phyloP scores from a whole-genome alignment of 2,113 vertebrate genomes.

The Periophthalmodon schlosseri region DNA sequence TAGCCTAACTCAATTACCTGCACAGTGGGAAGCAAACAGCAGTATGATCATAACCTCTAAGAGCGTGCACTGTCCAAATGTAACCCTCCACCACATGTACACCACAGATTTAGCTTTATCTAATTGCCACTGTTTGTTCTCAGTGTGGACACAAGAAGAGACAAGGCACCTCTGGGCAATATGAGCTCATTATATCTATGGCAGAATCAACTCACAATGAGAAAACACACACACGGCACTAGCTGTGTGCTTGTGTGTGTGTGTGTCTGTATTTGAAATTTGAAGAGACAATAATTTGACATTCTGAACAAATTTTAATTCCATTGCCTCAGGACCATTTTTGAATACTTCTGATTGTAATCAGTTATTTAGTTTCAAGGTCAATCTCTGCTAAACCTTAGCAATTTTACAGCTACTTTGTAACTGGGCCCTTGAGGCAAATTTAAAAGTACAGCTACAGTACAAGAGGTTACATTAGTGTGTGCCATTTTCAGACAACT shows the following conservation, averaged over 20 bases:
- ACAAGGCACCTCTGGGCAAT: constrained; percentile 41
- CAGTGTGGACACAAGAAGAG: constrained; percentile 42
- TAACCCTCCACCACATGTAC: constrained; percentile 27
- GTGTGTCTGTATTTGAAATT: neutral
- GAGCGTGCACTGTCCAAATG: constrained; percentile 30
- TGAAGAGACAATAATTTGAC: neutral
- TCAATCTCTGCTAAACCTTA: neutral
- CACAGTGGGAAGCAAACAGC: constrained; percentile 15
- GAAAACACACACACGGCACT: neutral
- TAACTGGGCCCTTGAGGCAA: too few species aligned
- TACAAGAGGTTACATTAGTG: neutral
- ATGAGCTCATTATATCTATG: constrained; percentile 52
- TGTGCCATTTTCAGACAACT: neutral
- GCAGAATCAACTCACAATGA: constrained; percentile 40
- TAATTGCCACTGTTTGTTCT: constrained; percentile 68
- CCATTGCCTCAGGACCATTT: neutral
- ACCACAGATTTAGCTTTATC: neutral
- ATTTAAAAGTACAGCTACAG: neutral
- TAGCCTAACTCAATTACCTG: constrained; percentile 17
- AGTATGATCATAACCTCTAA: constrained; percentile 30
- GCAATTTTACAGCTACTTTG: neutral
- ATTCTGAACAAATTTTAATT: neutral
- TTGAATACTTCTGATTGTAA: neutral
- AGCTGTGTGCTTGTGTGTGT: too few species aligned
- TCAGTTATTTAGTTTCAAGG: constrained; percentile 2